Conservation (phyloP, 2,888 invertebrate genomes). For the Drosophila eohydei region DNA sequence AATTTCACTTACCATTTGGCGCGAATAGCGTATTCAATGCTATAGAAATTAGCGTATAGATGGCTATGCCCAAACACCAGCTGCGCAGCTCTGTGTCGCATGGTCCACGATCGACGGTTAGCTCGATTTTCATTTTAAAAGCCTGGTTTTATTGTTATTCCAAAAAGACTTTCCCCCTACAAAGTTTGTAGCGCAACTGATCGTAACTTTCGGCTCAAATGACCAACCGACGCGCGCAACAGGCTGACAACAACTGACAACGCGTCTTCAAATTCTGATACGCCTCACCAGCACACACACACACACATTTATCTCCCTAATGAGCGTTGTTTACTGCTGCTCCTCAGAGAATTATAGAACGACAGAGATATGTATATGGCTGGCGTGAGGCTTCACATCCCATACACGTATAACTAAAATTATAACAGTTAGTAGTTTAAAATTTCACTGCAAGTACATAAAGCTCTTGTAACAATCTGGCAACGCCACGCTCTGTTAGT, state of each 20-base stretch:
- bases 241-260: conserved; percentile 32
- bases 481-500: not conserved
- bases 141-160: conserved; percentile 6
- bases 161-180: not conserved
- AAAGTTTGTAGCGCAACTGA: not conserved
- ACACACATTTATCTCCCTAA: conserved; percentile 22
- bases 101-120: conserved; percentile 72
- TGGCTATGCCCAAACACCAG: conserved; percentile 72
- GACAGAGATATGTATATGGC: not conserved
- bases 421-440: conserved; percentile 17
- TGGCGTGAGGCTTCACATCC: not conserved
- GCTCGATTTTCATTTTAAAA: conserved; percentile 65
- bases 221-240: conserved; percentile 32
- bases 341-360: not conserved
- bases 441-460: not conserved
- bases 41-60: conserved; percentile 54
- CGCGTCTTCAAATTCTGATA: conserved; percentile 14
- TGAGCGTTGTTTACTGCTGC: conserved; percentile 8
- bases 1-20: conserved; percentile 61
- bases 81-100: conserved; percentile 63
- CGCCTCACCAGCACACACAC: not conserved
- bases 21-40: conserved; percentile 49
- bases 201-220: not conserved
- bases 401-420: not conserved
- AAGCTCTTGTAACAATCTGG: conserved; percentile 3